These are phyloP conservation scores for Parasteatoda lunata DNA, from an alignment of 2,888 invertebrate species.

Conservation along the genomic window DNA sequence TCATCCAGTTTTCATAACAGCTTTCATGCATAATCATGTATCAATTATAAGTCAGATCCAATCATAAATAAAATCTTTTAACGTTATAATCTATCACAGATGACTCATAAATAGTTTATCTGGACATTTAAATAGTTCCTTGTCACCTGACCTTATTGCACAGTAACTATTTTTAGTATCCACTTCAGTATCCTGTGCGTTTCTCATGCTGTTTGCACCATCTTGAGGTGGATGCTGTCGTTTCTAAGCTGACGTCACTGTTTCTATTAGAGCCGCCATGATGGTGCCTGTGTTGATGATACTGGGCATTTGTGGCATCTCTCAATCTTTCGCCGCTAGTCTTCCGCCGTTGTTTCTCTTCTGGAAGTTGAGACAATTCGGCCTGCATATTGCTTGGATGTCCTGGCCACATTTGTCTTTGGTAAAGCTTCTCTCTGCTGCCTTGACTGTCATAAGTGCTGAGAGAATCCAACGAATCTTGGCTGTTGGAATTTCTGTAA, in stretches of 20 bases:
- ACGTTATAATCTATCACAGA: no score
- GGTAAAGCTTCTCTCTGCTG: conserved; percentile 60
- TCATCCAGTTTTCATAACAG: no score
- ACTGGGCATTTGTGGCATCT: conserved; percentile 22
- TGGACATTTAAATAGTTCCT: no score
- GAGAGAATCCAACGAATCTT: conserved; percentile 61
- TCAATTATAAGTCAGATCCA: no score
- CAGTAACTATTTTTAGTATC: no score
- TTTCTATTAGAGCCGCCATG: conserved; percentile 37
- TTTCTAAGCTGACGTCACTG: conserved; percentile 61
- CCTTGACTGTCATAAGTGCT: conserved; percentile 64
- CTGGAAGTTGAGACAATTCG: background rate
- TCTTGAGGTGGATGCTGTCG: conserved; percentile 36
- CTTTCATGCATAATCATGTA: no score
- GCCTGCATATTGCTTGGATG: conserved; percentile 37
- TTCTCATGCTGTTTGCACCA: conserved; percentile 63
- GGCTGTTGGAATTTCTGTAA: conserved; percentile 50
- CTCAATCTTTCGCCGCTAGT: background rate
- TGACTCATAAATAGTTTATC: no score
- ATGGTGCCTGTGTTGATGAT: conserved; percentile 39
- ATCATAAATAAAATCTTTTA: no score
- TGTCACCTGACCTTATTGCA: no score
- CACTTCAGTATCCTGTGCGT: conserved; percentile 30
- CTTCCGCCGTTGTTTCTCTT: conserved; percentile 29
- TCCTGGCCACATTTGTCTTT: conserved; percentile 54